Base-by-base conservation (phyloP, 2,113 vertebrate genomes). In the Laticauda laticaudata region DNA sequence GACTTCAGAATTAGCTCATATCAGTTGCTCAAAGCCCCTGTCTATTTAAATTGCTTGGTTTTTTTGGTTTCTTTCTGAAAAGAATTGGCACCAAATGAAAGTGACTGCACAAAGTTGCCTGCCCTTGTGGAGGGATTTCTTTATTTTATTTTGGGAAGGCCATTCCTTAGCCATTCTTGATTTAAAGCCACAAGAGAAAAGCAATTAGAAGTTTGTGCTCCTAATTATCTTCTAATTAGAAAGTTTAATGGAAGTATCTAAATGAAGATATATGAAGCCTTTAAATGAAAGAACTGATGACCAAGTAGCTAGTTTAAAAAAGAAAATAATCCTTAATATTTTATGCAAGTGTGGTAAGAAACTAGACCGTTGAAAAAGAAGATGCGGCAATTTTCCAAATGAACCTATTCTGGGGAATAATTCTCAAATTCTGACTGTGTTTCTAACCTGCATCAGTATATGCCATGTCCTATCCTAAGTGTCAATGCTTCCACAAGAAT, bases 181-280 rank as follows among this genome's bases (percentile, higher is more conserved):
- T 94, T 94, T 94, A 94, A 92, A 92, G 88, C 88, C 87, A 64
- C 90, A 92, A 69, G 75, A 92, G 93, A 92, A 81, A 94, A 94
- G 93, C 91, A 94, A 94, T 94, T 94, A 94, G 91, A 94, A 90
- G 81, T 56, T 54, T 54, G 75, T 18, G 20, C 53, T 55, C 88
- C 93, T 90, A 94, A 94, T 94, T 94, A 94, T 69, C 87, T 92
- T 90, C 93, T 92, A 92, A 94, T 94, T 94, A 92, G 75, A 94
- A 94, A 92, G 88, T 90, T 87, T 94, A 94, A 94, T 92, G 92
- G 88, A 92, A 90, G 81, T 59, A 92, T 86, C 88, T 94, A 94
- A 94, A 94, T 92, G 88, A 94, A 94, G 93, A 92, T 92, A 86
- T 89, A 92, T 90, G 91, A 86, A 48, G 85, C 39, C 93, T 92